Evolutionary conservation across 2,888 invertebrate genomes (phyloP).

Genomic region (Chloromyia formosa): DNA sequence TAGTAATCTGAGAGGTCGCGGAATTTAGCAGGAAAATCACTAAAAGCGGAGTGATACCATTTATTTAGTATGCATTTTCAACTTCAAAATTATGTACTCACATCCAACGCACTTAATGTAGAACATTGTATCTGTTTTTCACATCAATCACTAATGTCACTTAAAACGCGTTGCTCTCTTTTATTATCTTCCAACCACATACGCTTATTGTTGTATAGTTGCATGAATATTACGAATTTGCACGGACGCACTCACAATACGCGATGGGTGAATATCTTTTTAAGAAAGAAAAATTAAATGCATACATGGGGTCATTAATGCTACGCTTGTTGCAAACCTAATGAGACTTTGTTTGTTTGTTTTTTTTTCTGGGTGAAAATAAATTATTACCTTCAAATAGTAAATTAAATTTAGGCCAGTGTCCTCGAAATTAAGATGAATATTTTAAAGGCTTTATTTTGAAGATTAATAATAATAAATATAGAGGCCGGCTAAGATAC

Average conservation of each 20-base stretch:
- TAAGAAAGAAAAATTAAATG: constrained; percentile 1
- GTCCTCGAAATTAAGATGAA: neutral
- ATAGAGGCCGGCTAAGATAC: too few species aligned
- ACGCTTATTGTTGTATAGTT: constrained; percentile 9
- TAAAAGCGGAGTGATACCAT: too few species aligned
- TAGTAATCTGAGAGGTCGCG: too few species aligned
- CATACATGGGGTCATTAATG: constrained; percentile 8
- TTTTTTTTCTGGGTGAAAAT: too few species aligned
- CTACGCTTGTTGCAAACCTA: neutral
- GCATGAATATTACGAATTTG: neutral
- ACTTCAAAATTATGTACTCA: neutral
- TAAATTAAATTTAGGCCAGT: constrained; percentile 10
- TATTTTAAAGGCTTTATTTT: too few species aligned
- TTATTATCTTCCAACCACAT: constrained; percentile 15
- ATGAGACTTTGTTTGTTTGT: neutral
- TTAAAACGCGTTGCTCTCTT: neutral
- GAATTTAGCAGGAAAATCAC: too few species aligned
- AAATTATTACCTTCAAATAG: neutral
- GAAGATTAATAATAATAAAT: too few species aligned
- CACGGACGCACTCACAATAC: too few species aligned
- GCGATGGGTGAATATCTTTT: too few species aligned
- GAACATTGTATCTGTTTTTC: constrained; percentile 12
- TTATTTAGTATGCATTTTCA: neutral
- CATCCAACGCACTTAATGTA: neutral
- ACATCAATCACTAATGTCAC: constrained; percentile 23